Percentiles rank a stretch among this genome's conserved stretches.
These are phyloP conservation scores for Hirtodrosophila trivittata DNA, from an alignment of 2,888 invertebrate genomes.

Conservation along the genomic window DNA sequence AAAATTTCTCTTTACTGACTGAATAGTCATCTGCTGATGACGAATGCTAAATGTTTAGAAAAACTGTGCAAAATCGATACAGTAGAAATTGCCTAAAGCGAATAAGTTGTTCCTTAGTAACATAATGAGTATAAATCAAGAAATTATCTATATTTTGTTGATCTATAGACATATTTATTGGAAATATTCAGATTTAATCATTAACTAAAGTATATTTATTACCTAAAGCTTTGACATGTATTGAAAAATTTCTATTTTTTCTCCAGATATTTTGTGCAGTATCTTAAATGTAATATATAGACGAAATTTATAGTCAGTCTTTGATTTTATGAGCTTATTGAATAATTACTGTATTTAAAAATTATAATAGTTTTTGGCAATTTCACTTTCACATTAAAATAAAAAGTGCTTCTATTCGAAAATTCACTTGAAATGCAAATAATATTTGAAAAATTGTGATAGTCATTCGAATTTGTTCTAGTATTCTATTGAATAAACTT, in stretches of 20 bases:
- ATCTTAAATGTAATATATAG: no score
- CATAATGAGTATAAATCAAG: background rate
- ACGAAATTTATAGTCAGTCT: no score
- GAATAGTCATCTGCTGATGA: slow-evolving; percentile 58
- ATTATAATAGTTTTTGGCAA: slow-evolving; percentile 4
- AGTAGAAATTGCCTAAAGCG: slow-evolving; percentile 26
- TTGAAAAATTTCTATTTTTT: no score
- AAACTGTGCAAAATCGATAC: slow-evolving; percentile 21
- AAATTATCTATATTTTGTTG: no score
- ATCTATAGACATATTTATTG: no score
- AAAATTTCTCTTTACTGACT: slow-evolving; percentile 48
- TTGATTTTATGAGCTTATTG: no score
- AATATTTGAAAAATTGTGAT: slow-evolving; percentile 8
- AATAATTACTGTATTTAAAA: slow-evolving; percentile 29
- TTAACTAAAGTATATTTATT: no score
- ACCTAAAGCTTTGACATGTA: no score
- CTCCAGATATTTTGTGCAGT: background rate
- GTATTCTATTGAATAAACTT: background rate
- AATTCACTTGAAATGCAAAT: slow-evolving; percentile 56
- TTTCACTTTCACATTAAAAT: slow-evolving; percentile 39
- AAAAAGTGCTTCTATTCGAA: background rate
- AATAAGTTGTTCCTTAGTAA: background rate
- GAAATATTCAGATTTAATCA: no score
- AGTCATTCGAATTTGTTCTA: slow-evolving; percentile 4
- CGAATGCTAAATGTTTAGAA: slow-evolving; percentile 14